Evolutionary conservation across 2,113 vertebrate genomes (phyloP), one percentile per base, ranked within the genome.

Genomic region (Rhizomys pruinosus): DNA sequence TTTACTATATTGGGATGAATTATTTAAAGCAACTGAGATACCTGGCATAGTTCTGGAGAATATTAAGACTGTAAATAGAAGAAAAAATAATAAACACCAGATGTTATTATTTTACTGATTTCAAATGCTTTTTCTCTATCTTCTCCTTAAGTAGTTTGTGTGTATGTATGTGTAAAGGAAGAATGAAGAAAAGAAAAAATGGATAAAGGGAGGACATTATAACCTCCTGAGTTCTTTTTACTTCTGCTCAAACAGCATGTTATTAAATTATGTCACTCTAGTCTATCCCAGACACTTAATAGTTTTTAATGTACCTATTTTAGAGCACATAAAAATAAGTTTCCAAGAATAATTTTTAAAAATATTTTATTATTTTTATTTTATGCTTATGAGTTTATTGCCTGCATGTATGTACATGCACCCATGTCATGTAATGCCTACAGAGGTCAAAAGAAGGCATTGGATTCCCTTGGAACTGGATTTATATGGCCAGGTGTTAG

Each of bases 1-100:
- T 87, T 97, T 94, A 87, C 66, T 91, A 76, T 76, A 97, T 77
- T 93, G 96, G 90, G 87, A 91, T 95, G 97, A 92, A 89, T 95
- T 94, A 97, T 10, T 91, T 76, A 78, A 96, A 96, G 95, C 73
- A 94, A 92, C n/a, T 85, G 11, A 85, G 9, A 66, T 42, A 52
- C 7, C 55, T 90, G 22, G 17, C 27, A 92, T 72, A n/a, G 39
- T 80, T 61, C 81, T 74, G 90, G 29, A 94, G 78, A 84, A 47
- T 15, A 96, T 1, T 34, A 39, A 10, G 44, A 86, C 8, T 92
- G 7, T 84, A 77, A 86, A 79, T 25, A 79, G 1, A n/a, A 89
- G n/a, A 32, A 90, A 81, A 85, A 77, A 78, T 55, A 90, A 66
- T 39, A 42, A 74, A 82, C 27, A 88, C 5, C 47, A 78, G 92